Conservation (phyloP, 2,797 vertebrate genomes). For the Dryobates pubescens region DNA sequence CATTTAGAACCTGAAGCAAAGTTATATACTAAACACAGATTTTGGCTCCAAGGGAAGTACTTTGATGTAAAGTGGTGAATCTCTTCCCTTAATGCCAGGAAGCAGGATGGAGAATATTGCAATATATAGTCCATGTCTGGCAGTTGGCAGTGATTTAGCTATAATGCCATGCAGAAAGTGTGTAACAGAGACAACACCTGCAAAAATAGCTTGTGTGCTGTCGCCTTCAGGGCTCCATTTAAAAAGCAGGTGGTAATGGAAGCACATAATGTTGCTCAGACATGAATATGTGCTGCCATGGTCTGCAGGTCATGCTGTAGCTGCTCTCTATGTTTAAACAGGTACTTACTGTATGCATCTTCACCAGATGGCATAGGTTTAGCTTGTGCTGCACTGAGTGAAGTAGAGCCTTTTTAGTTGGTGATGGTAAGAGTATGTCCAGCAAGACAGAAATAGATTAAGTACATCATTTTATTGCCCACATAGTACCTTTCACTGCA, state of each 20-base stretch:
- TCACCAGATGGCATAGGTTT: not conserved
- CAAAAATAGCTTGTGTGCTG: not conserved
- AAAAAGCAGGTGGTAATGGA: constrained; percentile 15
- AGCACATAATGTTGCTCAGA: not conserved
- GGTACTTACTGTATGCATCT: not conserved
- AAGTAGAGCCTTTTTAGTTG: not conserved
- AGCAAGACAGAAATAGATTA: not conserved
- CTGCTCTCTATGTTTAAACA: not conserved
- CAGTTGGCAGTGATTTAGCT: not conserved
- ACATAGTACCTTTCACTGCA: not conserved
- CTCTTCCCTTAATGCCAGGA: not conserved
- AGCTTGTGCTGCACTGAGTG: not conserved
- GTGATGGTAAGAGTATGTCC: not conserved
- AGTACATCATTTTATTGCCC: not conserved
- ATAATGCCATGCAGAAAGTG: not conserved
- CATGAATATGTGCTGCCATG: not conserved
- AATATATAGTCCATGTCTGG: not conserved
- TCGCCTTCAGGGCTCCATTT: not conserved
- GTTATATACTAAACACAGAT: not conserved
- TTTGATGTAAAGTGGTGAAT: not conserved
- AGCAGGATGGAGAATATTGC: not conserved
- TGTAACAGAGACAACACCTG: not conserved
- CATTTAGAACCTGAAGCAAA: constrained; percentile 10
- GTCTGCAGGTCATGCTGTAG: constrained; percentile 18
- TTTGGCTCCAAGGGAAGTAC: not conserved